phyloP scores from a whole-genome alignment of 2,113 vertebrate species.

The Ctenomys sociabilis region DNA sequence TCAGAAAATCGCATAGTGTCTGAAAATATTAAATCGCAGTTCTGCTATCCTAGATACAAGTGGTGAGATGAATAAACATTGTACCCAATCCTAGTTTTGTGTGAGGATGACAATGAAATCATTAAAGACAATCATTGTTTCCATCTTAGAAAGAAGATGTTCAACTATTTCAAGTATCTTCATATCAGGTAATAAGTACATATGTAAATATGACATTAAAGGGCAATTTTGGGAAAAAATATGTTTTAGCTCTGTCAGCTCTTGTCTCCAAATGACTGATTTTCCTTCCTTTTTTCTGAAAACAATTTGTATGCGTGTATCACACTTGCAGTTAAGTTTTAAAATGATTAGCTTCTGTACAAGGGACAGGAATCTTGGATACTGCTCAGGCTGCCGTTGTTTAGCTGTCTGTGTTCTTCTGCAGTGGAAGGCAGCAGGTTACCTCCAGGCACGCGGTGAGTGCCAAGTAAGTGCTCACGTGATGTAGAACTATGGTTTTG shows the following conservation, averaged over 20 bases:
- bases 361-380: neutral
- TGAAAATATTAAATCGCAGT: constrained; percentile 27
- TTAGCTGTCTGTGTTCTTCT: constrained; percentile 16
- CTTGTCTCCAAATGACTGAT: constrained; percentile 32
- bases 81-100: neutral
- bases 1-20: constrained; percentile 14
- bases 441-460: constrained; percentile 57
- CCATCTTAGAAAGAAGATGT: neutral
- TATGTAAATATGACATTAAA: neutral
- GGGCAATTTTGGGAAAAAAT: neutral
- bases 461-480: constrained; percentile 36
- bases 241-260: neutral
- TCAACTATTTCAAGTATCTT: constrained; percentile 34
- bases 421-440: neutral
- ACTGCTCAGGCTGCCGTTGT: constrained; percentile 34
- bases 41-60: constrained; percentile 23
- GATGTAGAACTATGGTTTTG: neutral
- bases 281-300: constrained; percentile 4
- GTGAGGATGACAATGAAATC: neutral
- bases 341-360: neutral
- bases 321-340: neutral
- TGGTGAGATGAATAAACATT: neutral
- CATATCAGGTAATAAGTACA: neutral
- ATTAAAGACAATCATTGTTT: constrained; percentile 54
- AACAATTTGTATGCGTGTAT: neutral